Base-by-base conservation (phyloP, 2,113 vertebrate species). In the Cricetomys ansorgei region DNA sequence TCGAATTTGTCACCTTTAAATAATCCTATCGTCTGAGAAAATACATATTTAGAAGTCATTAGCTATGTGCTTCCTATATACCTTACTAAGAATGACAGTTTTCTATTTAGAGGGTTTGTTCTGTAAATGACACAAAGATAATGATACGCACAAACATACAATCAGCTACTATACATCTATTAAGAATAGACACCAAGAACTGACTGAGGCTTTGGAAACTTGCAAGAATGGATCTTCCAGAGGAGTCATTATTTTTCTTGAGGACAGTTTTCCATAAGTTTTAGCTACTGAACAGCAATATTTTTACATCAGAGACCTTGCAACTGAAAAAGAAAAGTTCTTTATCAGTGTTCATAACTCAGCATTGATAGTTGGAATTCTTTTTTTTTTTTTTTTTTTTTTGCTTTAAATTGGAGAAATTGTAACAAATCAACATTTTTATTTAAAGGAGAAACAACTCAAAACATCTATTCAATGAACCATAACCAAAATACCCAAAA, bases 391-490 rank as follows among this genome's bases (percentile, higher is more conserved):
- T 76, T 95, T 45, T 25, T 11, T 31, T 69, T 94, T 67, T 50
- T 67, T 59, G 27, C 37, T 88, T 73, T 67, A 79, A 59, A 75
- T 27, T 94, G 57, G 37, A 77, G 79, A 95, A 92, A 53, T 67
- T 90, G 27, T 77, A 21, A 31, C 40, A 93, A 92, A 88, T 12
- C 19, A 85, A 55, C 11, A 40, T 90, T 90, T 90, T 86, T 92
- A 25, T 69, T 96, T 95, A 83, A 59, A 90, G 79, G 48, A 89
- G 81, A 88, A 88, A 31, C 55, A 89, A 43, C 43, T 89, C 29
- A 62, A 67, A 67, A 17, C 34, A 40, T 0, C 3, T 27, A 73
- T 88, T 43, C 83, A 70, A 65, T 86, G 86, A 93, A 73, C 19
- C 21, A 70, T 80, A 48, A 43, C 16, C n/a, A 93, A 87, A 93